These are phyloP conservation scores for Mizuhopecten yessoensis DNA, from an alignment of 1,140 invertebrate genomes.

Conservation along the genomic window DNA sequence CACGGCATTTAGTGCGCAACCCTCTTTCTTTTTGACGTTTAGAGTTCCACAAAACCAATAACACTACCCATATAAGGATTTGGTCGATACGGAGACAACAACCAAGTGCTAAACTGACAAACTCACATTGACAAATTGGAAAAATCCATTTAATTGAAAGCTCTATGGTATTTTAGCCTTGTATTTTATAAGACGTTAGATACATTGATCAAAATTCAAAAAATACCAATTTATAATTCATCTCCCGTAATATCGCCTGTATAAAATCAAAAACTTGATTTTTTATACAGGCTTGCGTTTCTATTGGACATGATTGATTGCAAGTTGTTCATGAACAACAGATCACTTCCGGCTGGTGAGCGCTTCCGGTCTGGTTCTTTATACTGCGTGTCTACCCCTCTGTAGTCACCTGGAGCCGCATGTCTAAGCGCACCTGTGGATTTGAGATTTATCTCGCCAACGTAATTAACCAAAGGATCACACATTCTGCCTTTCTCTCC, in stretches of 20 bases:
- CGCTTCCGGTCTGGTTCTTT: neutral
- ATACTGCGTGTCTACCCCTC: neutral
- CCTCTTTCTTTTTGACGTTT: neutral
- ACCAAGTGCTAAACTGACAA: neutral
- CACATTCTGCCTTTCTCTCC: neutral
- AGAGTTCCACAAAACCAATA: neutral
- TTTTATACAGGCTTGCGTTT: neutral
- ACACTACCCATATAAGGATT: neutral
- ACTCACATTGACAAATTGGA: slow-evolving; percentile 1
- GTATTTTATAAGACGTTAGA: neutral
- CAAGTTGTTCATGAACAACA: neutral
- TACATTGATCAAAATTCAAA: neutral
- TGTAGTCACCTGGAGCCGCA: neutral
- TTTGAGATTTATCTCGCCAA: neutral
- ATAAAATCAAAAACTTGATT: neutral
- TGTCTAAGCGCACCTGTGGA: neutral
- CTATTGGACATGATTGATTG: neutral
- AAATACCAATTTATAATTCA: neutral
- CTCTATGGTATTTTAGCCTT: neutral
- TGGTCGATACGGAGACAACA: neutral
- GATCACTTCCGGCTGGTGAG: neutral
- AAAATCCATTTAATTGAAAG: neutral
- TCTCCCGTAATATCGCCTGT: neutral
- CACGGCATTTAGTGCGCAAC: neutral
- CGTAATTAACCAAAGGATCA: neutral